Base-by-base conservation (phyloP, 92 coral and sea anemone species). In the Porites rus region DNA sequence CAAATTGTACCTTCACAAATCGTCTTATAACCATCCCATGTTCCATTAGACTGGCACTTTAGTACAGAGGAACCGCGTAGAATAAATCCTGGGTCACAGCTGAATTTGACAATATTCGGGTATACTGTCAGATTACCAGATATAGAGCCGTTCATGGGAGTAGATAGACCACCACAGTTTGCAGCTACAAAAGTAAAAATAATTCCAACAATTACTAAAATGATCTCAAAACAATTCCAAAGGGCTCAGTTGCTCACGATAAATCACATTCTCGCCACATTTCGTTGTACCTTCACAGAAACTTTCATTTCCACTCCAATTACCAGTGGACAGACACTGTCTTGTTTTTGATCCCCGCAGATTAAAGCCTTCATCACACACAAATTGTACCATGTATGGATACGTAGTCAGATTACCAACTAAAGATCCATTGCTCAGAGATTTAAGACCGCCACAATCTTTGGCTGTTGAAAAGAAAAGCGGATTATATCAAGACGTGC, bases 351-450 rank as follows among this genome's bases (percentile, higher is more conserved):
- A 80, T 19, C 96, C 93, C 11, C 73, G 83, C 20, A 79, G 75
- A 59, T 66, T 74, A 66, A 91, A 94, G 10, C 97, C 97, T 24
- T 86, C 76, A 54, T 92, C 90, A 54, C 97, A 94, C 21, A 38
- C 19, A 61, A 94, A 94, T 53, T 24, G 21, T 58, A 87, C 66
- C 67, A 59, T 83, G 74, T 91, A 82, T n/a, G 91, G 94, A 58
- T 82, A 91, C 1, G 58, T 76, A 3, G 94, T 87, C n/a, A 69
- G 52, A 10, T 38, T 11, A 38, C 94, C 94, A 56, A 11, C 11
- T 8, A 46, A 31, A 7, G 92, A 91, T 2, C 94, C 94, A 51
- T 91, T 91, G 51, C 16, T 54, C 11, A 92, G 94, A 9, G 67
- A 69, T 71, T 79, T 16, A 1, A 91, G 83, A 14, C 53, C 83